Evolutionary conservation across 30 jellyfish, hydroid and myxozoan species (phyloP).

Genomic region (Cassiopea andromeda): DNA sequence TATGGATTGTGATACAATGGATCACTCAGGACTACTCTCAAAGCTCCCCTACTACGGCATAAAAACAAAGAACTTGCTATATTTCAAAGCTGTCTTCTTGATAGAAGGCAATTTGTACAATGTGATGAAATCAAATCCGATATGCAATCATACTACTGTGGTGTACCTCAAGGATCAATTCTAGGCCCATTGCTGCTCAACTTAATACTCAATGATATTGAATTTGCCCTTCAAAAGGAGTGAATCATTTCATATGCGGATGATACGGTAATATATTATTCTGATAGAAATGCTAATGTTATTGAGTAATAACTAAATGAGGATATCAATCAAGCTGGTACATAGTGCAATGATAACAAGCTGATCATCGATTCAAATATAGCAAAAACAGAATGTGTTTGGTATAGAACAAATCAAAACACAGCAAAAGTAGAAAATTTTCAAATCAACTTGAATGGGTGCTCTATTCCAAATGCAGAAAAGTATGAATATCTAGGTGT

Average conservation of each 20-base stretch:
- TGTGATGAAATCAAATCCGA: neutral
- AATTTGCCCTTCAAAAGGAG: constrained; percentile 1
- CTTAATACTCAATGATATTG: too few species aligned
- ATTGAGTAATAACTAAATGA: constrained; percentile 9
- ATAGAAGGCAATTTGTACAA: too few species aligned
- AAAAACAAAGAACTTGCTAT: neutral
- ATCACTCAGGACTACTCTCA: too few species aligned
- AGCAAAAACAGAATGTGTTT: neutral
- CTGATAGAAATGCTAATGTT: neutral
- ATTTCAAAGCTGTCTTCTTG: neutral
- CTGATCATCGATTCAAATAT: neutral
- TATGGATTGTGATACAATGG: too few species aligned
- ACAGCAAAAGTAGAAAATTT: too few species aligned
- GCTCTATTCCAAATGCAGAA: constrained; percentile 1
- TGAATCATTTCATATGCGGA: too few species aligned
- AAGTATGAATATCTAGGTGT: too few species aligned
- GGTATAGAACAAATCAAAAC: too few species aligned
- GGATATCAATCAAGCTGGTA: constrained; percentile 12
- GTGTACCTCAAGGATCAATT: constrained; percentile 3
- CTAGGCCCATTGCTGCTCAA: too few species aligned
- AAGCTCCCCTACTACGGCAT: too few species aligned
- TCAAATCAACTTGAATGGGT: too few species aligned
- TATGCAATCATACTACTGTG: neutral
- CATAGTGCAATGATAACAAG: constrained; percentile 12
- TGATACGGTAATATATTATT: too few species aligned